Evolutionary conservation across 2,888 invertebrate genomes (phyloP).

Genomic region (Perizoma flavofasciatum): DNA sequence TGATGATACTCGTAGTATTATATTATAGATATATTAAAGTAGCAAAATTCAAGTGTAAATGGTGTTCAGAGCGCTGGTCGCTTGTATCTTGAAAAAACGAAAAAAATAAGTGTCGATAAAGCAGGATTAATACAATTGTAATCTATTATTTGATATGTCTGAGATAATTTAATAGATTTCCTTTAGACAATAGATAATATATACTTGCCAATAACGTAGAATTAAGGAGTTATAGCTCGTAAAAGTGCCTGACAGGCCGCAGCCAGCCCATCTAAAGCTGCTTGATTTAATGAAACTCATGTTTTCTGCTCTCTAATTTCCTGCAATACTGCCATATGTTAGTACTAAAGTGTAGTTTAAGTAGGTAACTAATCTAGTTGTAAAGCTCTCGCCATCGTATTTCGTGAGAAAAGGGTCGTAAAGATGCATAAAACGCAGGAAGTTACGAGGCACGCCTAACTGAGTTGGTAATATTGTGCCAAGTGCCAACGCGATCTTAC

Average conservation of each 20-base stretch:
- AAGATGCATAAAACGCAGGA: conserved; percentile 59
- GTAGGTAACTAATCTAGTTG: conserved; percentile 38
- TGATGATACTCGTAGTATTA: conserved; percentile 12
- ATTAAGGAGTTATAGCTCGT: conserved; percentile 27
- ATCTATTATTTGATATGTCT: conserved; percentile 28
- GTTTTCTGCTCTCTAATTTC: conserved; percentile 73
- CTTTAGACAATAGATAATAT: conserved; percentile 15
- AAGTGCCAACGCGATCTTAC: conserved; percentile 23
- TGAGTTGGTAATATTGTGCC: conserved; percentile 29
- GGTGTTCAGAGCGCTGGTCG: conserved; percentile 63
- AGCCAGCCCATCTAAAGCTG: conserved; percentile 64
- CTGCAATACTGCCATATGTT: conserved; percentile 72
- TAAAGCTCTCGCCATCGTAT: conserved; percentile 46
- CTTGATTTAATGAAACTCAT: conserved; percentile 68
- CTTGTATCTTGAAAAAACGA: conserved; percentile 50
- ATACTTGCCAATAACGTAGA: conserved; percentile 49
- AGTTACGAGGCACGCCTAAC: conserved; percentile 57
- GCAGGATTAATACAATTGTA: conserved; percentile 11
- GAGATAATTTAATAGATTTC: not conserved
- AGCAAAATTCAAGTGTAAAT: conserved; percentile 39
- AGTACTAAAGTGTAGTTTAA: conserved; percentile 57
- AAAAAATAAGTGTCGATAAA: conserved; percentile 29
- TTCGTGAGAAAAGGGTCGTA: conserved; percentile 46
- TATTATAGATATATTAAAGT: conserved; percentile 24
- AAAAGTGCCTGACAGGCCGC: conserved; percentile 45